Conservation (phyloP, 2,113 vertebrate species). For the Erythrocebus patas region DNA sequence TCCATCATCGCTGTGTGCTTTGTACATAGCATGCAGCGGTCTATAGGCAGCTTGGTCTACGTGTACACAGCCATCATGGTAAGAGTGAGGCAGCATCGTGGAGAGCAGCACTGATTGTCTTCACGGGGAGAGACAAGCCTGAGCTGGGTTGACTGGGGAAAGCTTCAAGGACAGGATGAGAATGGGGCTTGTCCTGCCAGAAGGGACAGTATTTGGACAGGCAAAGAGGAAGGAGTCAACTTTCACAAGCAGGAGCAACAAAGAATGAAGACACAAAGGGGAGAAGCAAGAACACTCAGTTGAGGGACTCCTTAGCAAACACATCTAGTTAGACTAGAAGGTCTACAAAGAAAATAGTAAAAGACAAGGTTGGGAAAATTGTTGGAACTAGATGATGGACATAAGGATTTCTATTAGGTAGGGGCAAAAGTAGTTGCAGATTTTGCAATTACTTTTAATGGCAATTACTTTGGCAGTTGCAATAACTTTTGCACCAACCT, state of each 20-base stretch:
- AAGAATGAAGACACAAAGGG: not conserved
- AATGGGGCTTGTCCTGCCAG: not conserved
- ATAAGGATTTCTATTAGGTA: not conserved
- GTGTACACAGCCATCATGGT: fast-evolving
- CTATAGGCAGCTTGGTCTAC: too few species aligned
- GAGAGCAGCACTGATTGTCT: fast-evolving
- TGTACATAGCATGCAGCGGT: fast-evolving
- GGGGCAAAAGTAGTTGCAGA: too few species aligned
- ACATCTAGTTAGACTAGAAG: not conserved
- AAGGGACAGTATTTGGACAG: not conserved
- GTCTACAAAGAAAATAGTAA: not conserved
- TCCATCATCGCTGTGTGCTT: too few species aligned
- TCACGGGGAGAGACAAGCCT: not conserved
- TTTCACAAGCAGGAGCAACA: too few species aligned
- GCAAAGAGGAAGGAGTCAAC: not conserved
- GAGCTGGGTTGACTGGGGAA: not conserved
- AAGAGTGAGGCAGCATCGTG: not conserved
- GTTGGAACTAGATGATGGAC: not conserved
- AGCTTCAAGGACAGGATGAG: not conserved
- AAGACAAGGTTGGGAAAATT: not conserved
- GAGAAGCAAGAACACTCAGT: not conserved
- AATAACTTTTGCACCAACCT: too few species aligned
- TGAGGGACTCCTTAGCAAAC: not conserved
- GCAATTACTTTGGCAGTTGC: too few species aligned
- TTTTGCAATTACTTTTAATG: too few species aligned